These are phyloP conservation scores for Verasper variegatus DNA, from an alignment of 2,113 vertebrate genomes.

Conservation along the genomic window DNA sequence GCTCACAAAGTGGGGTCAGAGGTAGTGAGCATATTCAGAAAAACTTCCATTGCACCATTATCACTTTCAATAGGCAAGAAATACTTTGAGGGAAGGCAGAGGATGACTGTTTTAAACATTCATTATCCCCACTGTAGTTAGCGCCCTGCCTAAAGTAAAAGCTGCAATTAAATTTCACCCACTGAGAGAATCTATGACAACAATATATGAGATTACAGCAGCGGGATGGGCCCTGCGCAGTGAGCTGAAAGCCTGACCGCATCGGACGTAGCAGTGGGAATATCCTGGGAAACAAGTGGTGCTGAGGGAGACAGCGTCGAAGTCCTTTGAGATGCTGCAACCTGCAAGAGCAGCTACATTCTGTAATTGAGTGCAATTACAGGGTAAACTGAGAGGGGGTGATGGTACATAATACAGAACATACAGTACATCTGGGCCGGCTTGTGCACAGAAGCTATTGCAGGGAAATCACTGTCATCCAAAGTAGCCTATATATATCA, in stretches of 20 bases:
- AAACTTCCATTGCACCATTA: neutral
- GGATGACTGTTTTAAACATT: neutral
- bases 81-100: neutral
- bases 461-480: too few relatives aligned
- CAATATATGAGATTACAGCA: slow-evolving; percentile 21
- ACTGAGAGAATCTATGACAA: slow-evolving; percentile 18
- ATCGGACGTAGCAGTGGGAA: too few relatives aligned
- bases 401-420: neutral
- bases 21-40: neutral
- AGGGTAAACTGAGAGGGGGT: neutral
- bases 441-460: too few relatives aligned
- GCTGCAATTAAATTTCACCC: slow-evolving; percentile 15
- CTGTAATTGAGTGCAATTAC: slow-evolving; percentile 21
- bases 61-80: neutral
- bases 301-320: too few relatives aligned
- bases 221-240: neutral
- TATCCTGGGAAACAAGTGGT: too few relatives aligned
- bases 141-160: neutral
- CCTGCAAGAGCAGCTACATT: slow-evolving; percentile 33
- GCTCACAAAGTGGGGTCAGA: too few relatives aligned
- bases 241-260: slow-evolving; percentile 6
- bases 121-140: slow-evolving; percentile 6
- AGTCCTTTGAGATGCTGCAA: slow-evolving; percentile 46
- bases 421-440: too few relatives aligned
- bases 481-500: too few relatives aligned